Evolutionary conservation across 2,797 vertebrate genomes (phyloP).

Genomic region (Lepidocolaptes lacrymiger): DNA sequence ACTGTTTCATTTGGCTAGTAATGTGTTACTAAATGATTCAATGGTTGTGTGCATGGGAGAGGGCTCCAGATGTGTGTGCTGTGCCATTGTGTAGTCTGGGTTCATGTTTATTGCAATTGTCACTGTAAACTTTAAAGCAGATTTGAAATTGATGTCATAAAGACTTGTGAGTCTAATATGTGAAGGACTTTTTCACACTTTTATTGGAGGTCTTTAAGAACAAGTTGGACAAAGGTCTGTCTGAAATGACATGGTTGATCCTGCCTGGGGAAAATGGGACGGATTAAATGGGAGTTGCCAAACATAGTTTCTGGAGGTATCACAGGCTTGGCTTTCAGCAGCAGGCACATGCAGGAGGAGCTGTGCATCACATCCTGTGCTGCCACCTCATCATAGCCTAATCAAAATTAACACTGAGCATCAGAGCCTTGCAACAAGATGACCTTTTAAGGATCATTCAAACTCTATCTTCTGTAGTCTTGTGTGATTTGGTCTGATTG

Average conservation of each 20-base stretch:
- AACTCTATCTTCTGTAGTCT: neutral
- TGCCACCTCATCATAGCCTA: neutral
- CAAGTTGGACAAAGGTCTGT: neutral
- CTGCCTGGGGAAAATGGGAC: neutral
- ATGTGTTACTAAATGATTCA: neutral
- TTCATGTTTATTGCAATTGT: neutral
- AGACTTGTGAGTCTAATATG: neutral
- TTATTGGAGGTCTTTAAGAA: neutral
- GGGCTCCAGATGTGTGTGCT: neutral
- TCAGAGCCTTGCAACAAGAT: neutral
- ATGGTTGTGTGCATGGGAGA: neutral
- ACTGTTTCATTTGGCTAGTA: neutral
- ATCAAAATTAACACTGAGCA: neutral
- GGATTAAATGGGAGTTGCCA: conserved; percentile 45
- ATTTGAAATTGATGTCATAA: neutral
- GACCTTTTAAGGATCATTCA: neutral
- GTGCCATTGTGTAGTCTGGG: neutral
- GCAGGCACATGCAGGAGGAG: neutral
- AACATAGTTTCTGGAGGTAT: neutral
- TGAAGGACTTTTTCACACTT: neutral
- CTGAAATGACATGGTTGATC: neutral
- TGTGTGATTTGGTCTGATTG: neutral
- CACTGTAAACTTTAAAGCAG: neutral
- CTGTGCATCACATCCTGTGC: neutral
- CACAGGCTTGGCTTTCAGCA: neutral